phyloP scores from a whole-genome alignment of 2,797 vertebrate genomes.

The Pteropus rufus region DNA sequence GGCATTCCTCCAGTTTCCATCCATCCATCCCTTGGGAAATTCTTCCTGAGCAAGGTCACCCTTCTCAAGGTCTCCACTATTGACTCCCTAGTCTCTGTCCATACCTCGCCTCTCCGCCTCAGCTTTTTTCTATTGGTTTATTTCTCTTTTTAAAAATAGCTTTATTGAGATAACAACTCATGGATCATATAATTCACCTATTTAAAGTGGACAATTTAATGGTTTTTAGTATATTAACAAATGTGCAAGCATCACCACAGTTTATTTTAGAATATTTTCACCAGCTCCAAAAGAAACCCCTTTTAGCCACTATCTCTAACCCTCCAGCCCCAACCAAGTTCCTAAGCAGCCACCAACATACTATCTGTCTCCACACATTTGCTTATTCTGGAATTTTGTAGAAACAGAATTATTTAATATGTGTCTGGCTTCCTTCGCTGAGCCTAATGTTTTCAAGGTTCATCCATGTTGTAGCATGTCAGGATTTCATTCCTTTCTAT shows the following conservation, averaged over 20 bases:
- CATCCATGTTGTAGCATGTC: accelerated
- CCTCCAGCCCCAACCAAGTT: not conserved
- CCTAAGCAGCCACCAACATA: not conserved
- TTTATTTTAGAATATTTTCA: not conserved
- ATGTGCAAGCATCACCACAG: not conserved
- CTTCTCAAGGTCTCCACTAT: too few relatives aligned
- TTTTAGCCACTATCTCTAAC: not conserved
- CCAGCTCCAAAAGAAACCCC: not conserved
- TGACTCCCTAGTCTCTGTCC: not conserved
- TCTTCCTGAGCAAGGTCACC: not conserved
- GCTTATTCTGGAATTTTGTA: not conserved
- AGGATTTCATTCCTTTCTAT: not conserved
- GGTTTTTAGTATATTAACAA: not conserved
- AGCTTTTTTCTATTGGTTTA: not conserved
- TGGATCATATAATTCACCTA: not conserved
- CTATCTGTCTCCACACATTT: not conserved
- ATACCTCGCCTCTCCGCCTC: not conserved
- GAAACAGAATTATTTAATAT: not conserved
- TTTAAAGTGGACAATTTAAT: not conserved
- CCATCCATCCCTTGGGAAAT: not conserved
- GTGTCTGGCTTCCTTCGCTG: not conserved
- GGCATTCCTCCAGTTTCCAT: not conserved
- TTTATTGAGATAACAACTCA: not conserved
- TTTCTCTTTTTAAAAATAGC: not conserved
- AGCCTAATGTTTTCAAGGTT: not conserved